Percentiles rank a stretch among this genome's conserved stretches.
Conservation (phyloP, 2,113 vertebrate genomes). For the Chaetorhynchus papuensis region DNA sequence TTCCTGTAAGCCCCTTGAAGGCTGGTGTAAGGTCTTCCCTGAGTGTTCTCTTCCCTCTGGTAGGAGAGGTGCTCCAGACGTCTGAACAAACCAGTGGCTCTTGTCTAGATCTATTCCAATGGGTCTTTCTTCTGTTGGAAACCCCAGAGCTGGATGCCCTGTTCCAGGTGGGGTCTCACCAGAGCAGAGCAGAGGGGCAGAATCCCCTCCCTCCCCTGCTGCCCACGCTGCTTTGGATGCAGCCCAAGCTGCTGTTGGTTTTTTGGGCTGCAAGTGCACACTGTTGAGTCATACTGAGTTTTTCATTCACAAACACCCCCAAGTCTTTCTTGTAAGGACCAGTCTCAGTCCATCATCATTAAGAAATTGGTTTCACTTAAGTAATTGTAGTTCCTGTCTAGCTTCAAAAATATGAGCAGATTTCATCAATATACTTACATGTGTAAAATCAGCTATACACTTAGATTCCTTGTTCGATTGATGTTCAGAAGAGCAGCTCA, state of each 20-base stretch:
- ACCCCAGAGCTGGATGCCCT: neutral
- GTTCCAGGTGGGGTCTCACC: neutral
- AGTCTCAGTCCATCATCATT: neutral
- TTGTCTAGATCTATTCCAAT: neutral
- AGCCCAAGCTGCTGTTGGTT: neutral
- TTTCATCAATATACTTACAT: neutral
- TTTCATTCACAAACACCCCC: neutral
- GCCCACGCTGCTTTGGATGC: neutral
- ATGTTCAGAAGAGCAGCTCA: neutral
- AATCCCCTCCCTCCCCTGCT: neutral
- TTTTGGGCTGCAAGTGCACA: neutral
- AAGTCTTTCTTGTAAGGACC: neutral
- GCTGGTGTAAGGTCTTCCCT: neutral
- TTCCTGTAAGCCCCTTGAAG: neutral
- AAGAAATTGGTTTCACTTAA: neutral
- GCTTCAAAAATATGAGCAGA: neutral
- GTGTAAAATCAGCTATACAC: neutral
- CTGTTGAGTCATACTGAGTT: neutral
- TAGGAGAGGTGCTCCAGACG: neutral
- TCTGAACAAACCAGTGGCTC: neutral
- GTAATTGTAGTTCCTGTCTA: neutral
- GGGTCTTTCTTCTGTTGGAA: neutral
- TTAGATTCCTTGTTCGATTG: neutral
- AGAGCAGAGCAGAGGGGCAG: neutral
- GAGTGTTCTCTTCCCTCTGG: neutral